A percentile compares a stretch with the other conserved stretches of the same genome.
phyloP scores from a whole-genome alignment of 2,113 vertebrate species.

The Amia ocellicauda region DNA sequence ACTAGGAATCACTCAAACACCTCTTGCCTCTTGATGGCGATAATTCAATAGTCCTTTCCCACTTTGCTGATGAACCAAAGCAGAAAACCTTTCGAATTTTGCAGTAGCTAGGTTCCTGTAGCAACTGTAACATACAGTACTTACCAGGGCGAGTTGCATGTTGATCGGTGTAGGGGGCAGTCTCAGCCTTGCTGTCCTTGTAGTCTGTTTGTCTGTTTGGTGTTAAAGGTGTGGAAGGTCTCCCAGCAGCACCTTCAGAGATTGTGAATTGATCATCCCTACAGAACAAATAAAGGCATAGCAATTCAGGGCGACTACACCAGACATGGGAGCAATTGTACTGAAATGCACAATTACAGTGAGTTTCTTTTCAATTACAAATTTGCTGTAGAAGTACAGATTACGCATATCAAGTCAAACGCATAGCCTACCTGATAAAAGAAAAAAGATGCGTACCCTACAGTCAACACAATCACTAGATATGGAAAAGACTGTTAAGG shows the following conservation, averaged over 20 bases:
- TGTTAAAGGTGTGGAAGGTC: slow-evolving; percentile 34
- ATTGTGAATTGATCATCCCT: slow-evolving; percentile 39
- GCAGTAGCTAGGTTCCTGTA: no score
- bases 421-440: no score
- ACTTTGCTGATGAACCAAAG: background rate
- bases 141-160: slow-evolving; percentile 73
- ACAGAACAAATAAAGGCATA: background rate
- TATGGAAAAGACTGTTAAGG: background rate
- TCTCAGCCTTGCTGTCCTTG: slow-evolving; percentile 87
- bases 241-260: background rate
- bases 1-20: no score
- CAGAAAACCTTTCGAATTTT: background rate
- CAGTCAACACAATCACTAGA: background rate
- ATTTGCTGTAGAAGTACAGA: no score
- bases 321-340: background rate
- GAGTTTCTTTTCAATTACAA: no score
- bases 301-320: background rate
- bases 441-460: no score
- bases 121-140: no score
- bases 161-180: slow-evolving; percentile 84
- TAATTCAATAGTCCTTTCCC: background rate
- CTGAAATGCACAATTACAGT: background rate
- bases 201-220: slow-evolving; percentile 86
- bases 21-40: no score
- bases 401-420: no score